phyloP scores from a whole-genome alignment of 1,140 invertebrate species.

The Micrasema minimum region DNA sequence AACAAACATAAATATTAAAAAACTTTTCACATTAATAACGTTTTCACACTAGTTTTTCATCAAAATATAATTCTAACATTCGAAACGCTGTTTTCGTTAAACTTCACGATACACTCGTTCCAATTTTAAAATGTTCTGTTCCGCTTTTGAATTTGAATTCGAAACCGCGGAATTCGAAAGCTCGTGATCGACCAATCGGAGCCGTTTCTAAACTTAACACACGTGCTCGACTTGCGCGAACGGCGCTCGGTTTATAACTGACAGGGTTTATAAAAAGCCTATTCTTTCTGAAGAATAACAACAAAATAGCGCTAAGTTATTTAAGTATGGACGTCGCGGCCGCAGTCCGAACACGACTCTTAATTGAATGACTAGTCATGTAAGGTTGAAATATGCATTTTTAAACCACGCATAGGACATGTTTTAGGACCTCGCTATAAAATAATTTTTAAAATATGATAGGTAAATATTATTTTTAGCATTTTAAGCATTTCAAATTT shows the following conservation, averaged over 20 bases:
- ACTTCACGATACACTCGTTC: neutral
- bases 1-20: too few relatives aligned
- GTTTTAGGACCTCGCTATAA: too few relatives aligned
- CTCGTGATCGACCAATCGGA: constrained; percentile 11
- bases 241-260: constrained; percentile 50
- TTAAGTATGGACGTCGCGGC: constrained; percentile 34
- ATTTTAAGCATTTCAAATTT: too few relatives aligned
- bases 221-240: constrained; percentile 41
- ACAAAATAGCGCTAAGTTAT: constrained; percentile 52
- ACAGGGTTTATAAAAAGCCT: constrained; percentile 52
- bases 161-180: constrained; percentile 32
- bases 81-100: too few relatives aligned
- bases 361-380: neutral
- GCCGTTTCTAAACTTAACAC: neutral
- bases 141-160: constrained; percentile 25
- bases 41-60: too few relatives aligned
- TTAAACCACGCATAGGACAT: neutral
- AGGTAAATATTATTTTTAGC: too few relatives aligned
- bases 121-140: constrained; percentile 20
- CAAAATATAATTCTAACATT: too few relatives aligned
- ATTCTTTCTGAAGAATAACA: constrained; percentile 51
- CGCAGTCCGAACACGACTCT: neutral
- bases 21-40: too few relatives aligned
- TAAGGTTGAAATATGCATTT: too few relatives aligned
- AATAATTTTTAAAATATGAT: too few relatives aligned